Base-by-base conservation (phyloP, 2,888 invertebrate genomes). In the Aspidiotus destructor region DNA sequence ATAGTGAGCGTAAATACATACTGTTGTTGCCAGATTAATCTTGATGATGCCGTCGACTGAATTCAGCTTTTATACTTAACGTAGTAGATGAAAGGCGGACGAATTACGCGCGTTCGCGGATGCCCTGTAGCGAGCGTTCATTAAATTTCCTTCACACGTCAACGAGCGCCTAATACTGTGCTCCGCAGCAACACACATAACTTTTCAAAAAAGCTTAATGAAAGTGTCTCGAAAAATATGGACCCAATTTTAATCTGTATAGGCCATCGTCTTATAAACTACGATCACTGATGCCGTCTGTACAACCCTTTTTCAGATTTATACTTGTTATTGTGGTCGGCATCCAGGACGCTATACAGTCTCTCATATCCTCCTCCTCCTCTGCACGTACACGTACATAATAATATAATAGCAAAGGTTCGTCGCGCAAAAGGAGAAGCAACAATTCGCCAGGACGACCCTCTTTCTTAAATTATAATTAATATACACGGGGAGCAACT, bases 201-300 rank as follows among this genome's bases (percentile, higher is more conserved):
- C 65, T 65, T 58, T 58, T 48, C 28, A 28, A 28, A 28, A 44
- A 65, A 65, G 58, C 58, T 65, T 65, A 65, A 65, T 65, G 65
- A 65, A 65, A 65, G 65, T 65, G 58, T 65, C 65, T 65, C 58
- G 42, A 65, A 65, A 65, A 65, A 65, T 65, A 65, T 65, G 65
- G 65, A 44, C 65, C 65, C 65, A 65, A 65, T 65, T 65, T 65
- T 65, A 65, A 65, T 65, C 65, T 57, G 17, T 28, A 28, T 28
- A 28, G 28, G 28, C 28, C 28, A 28, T 28, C 28, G 28, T 28
- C 28, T 28, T 28, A 28, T 28, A 28, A 28, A 28, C 28, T 28
- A 5, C 28, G 2, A 28, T 28, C 28, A 28, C 48, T 48, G 48
- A n/a, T n/a, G n/a, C 48, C 60, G 48, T 65, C 58, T 58, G 58